These are phyloP conservation scores for Myripristis murdjan DNA, from an alignment of 2,797 vertebrate species.

Conservation along the genomic window DNA sequence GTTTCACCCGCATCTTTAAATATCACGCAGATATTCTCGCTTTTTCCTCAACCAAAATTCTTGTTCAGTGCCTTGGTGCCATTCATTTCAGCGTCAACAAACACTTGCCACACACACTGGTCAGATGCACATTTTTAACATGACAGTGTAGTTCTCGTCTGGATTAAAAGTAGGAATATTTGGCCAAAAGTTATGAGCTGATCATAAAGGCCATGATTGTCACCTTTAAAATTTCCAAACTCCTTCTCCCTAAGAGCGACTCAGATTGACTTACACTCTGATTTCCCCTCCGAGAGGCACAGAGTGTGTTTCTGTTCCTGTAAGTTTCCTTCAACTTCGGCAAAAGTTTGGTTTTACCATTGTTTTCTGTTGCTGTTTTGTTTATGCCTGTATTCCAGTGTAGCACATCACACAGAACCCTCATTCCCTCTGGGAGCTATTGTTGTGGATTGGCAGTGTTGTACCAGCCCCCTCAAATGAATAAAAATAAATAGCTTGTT, in stretches of 20 bases:
- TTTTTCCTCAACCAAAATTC: no score
- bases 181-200: no score
- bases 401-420: not conserved
- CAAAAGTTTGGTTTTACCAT: not conserved
- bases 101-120: not conserved
- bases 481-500: slow-evolving; percentile 1
- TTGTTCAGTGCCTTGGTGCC: not conserved
- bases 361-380: not conserved
- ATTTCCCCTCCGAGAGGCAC: not conserved
- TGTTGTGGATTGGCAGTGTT: slow-evolving; percentile 3
- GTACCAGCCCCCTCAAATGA: slow-evolving; percentile 1
- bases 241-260: not conserved
- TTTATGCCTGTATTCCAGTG: slow-evolving; percentile 4
- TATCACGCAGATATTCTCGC: not conserved
- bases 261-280: not conserved
- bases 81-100: not conserved
- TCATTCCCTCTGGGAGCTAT: not conserved
- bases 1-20: not conserved
- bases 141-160: not conserved
- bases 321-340: no score
- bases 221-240: not conserved
- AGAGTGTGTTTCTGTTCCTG: not conserved
- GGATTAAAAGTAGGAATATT: no score
- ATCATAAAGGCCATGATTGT: not conserved
- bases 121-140: not conserved